Conservation (phyloP, 2,888 invertebrate genomes). For the Abrostola tripartita region DNA sequence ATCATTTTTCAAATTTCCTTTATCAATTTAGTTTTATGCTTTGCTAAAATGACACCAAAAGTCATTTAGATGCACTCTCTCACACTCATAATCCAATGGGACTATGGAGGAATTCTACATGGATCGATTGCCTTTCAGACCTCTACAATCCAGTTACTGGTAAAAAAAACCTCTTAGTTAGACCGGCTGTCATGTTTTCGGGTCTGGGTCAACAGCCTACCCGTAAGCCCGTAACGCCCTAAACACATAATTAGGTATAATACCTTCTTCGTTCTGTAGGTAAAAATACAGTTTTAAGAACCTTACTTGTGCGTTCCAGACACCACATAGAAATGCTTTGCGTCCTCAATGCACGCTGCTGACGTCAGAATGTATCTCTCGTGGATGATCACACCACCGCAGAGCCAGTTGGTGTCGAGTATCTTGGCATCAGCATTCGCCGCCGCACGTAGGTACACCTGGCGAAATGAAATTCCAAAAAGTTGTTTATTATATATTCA, state of each 20-base stretch:
- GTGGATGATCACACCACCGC: conserved; percentile 78
- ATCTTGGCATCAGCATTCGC: conserved; percentile 25
- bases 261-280: background rate
- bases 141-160: too few species aligned
- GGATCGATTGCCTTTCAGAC: too few species aligned
- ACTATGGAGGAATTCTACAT: too few species aligned
- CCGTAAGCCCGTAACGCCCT: too few species aligned
- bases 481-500: too few species aligned
- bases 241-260: too few species aligned
- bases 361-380: conserved; percentile 76
- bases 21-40: too few species aligned
- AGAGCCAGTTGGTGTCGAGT: conserved; percentile 69
- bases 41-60: too few species aligned
- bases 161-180: background rate
- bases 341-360: conserved; percentile 81
- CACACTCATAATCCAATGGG: too few species aligned
- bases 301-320: conserved; percentile 75
- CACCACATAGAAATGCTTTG: conserved; percentile 74
- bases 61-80: too few species aligned
- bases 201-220: too few species aligned
- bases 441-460: conserved; percentile 78
- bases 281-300: background rate
- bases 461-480: background rate
- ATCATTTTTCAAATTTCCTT: too few species aligned
- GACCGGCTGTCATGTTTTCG: background rate